Conservation (phyloP, 2,888 invertebrate genomes). For the Xestia sexstrigata region DNA sequence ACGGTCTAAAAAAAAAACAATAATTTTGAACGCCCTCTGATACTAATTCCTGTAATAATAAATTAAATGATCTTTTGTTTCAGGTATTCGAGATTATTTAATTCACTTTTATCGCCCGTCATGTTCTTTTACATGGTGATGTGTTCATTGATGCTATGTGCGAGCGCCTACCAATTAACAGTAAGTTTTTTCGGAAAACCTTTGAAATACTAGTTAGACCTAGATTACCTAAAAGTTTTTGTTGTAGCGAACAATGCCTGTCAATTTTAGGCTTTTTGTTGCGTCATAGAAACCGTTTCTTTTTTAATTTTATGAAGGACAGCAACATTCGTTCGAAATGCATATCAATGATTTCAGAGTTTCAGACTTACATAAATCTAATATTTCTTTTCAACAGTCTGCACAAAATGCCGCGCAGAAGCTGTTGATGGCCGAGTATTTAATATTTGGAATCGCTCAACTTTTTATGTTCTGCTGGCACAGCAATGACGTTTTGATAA, state of each 20-base stretch:
- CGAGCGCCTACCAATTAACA: slow-evolving; percentile 83
- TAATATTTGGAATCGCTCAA: slow-evolving; percentile 84
- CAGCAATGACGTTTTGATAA: slow-evolving; percentile 81
- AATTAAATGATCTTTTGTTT: slow-evolving; percentile 48
- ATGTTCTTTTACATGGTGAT: slow-evolving; percentile 86
- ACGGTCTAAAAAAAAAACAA: slow-evolving; percentile 62
- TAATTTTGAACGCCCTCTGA: slow-evolving; percentile 54
- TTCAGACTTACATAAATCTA: neutral
- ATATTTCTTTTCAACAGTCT: slow-evolving; percentile 69
- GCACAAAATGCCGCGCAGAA: slow-evolving; percentile 79
- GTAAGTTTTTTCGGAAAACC: slow-evolving; percentile 69
- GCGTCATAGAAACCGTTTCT: too few species aligned
- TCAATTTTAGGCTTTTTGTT: neutral
- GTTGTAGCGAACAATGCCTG: neutral
- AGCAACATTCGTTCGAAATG: neutral
- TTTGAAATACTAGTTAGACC: neutral
- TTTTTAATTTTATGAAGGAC: neutral
- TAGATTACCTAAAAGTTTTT: neutral
- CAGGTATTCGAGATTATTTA: slow-evolving; percentile 82
- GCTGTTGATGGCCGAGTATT: slow-evolving; percentile 82
- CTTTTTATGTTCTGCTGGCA: slow-evolving; percentile 86
- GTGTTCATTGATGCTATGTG: slow-evolving; percentile 84
- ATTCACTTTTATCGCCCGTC: slow-evolving; percentile 84
- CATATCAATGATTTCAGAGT: neutral
- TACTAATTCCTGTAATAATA: slow-evolving; percentile 40